Percentiles rank a stretch among this genome's conserved stretches.
Evolutionary conservation across 1,140 invertebrate genomes (phyloP).

Genomic region (Penaeus chinensis): DNA sequence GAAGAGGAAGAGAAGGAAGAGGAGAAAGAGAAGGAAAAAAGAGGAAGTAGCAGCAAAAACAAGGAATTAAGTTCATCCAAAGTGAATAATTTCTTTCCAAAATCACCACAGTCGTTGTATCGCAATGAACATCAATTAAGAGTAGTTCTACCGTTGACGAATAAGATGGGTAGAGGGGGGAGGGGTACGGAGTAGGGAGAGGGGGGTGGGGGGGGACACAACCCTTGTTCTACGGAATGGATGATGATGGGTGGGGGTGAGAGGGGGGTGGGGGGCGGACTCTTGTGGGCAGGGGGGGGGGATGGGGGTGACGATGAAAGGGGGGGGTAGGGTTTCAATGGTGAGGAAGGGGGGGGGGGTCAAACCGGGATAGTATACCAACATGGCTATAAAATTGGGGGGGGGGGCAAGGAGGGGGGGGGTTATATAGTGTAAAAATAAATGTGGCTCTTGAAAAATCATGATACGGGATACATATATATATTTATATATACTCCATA

Average conservation of each 20-base stretch:
- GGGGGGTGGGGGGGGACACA: slow-evolving; percentile 25
- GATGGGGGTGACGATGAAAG: not conserved
- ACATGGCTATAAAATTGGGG: not conserved
- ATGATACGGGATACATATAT: too few relatives aligned
- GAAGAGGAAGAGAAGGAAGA: too few relatives aligned
- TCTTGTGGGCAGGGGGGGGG: slow-evolving; percentile 7
- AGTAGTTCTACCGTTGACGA: too few relatives aligned
- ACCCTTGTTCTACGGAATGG: slow-evolving; percentile 34
- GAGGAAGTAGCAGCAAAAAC: too few relatives aligned
- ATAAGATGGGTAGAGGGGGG: not conserved
- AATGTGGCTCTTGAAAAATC: too few relatives aligned
- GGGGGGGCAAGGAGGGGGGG: too few relatives aligned
- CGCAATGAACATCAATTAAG: too few relatives aligned
- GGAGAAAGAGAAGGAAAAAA: too few relatives aligned
- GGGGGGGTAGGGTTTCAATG: not conserved
- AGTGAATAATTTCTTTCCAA: not conserved
- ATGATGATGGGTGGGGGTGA: slow-evolving; percentile 10
- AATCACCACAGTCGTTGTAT: slow-evolving; percentile 26
- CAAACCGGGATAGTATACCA: slow-evolving; percentile 21
- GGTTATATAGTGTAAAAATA: too few relatives aligned
- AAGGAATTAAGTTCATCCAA: too few relatives aligned
- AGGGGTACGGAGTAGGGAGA: not conserved
- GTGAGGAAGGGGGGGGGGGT: not conserved
- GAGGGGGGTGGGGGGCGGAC: slow-evolving; percentile 8
- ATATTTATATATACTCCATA: not conserved